phyloP scores from a whole-genome alignment of 1,140 invertebrate genomes.

The Brachionus plicatilis region DNA sequence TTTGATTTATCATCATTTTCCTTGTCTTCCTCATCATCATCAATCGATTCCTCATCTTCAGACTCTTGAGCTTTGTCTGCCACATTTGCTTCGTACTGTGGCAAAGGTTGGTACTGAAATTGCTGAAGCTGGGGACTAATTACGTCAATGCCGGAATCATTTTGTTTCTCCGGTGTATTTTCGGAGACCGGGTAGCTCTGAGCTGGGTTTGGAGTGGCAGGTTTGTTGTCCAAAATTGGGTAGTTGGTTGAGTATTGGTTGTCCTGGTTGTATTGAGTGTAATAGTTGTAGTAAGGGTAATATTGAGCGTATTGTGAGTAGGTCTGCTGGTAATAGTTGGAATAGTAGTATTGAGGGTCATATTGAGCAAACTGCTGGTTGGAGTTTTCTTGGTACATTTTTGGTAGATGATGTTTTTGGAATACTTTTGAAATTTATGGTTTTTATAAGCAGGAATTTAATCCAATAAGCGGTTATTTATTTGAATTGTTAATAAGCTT shows the following conservation, averaged over 20 bases:
- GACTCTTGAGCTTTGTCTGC: neutral
- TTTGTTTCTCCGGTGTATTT: conserved; percentile 2
- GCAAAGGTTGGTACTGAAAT: neutral
- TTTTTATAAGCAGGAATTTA: neutral
- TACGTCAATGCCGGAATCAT: conserved; percentile 8
- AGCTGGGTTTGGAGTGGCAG: neutral
- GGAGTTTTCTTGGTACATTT: conserved; percentile 10
- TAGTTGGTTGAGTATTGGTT: neutral
- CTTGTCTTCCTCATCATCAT: conserved; percentile 6
- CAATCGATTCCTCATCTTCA: neutral
- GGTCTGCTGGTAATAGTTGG: neutral
- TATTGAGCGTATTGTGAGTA: neutral
- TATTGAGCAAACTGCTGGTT: neutral
- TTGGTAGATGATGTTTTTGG: neutral
- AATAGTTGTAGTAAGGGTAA: neutral
- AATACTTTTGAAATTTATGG: neutral
- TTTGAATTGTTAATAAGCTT: conserved; percentile 22
- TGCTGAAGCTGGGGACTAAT: neutral
- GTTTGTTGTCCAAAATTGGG: neutral
- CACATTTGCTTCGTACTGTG: neutral
- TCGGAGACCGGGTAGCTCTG: neutral
- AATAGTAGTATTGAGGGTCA: neutral
- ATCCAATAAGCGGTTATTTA: conserved; percentile 30
- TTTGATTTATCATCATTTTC: neutral
- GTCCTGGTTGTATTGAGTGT: neutral